phyloP scores from a whole-genome alignment of 2,888 invertebrate genomes.

The Drosophila eohydei region DNA sequence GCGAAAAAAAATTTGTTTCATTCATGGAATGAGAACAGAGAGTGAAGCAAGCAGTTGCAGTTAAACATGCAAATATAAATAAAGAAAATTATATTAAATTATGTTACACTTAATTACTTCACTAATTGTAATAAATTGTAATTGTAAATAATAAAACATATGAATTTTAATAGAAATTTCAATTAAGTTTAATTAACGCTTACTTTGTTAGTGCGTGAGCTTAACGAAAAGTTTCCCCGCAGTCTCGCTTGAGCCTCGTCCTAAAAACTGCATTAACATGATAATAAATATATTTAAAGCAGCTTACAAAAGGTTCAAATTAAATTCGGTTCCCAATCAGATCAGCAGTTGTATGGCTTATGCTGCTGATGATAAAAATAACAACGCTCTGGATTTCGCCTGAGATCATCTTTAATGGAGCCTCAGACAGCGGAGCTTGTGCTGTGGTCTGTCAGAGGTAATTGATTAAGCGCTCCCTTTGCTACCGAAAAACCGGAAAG shows the following conservation, averaged over 20 bases:
- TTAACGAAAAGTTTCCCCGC: too few species aligned
- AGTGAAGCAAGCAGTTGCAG: too few species aligned
- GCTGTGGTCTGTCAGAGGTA: slow-evolving; percentile 31
- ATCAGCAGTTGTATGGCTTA: neutral
- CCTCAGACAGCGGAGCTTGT: slow-evolving; percentile 34
- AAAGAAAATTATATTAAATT: too few species aligned
- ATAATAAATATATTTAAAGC: too few species aligned
- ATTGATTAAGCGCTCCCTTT: slow-evolving; percentile 51
- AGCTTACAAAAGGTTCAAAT: neutral
- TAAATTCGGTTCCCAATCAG: neutral
- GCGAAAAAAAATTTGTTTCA: neutral
- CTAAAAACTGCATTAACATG: too few species aligned
- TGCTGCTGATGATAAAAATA: neutral
- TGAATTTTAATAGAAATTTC: neutral
- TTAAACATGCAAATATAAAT: too few species aligned
- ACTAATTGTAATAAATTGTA: too few species aligned
- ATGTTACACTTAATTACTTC: too few species aligned
- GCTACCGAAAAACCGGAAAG: slow-evolving; percentile 6
- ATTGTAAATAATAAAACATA: too few species aligned
- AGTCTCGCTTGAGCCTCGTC: too few species aligned
- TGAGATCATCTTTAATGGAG: slow-evolving; percentile 24
- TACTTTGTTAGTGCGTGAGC: too few species aligned
- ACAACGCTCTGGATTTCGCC: neutral
- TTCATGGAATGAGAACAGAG: neutral
- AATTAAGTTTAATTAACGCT: too few species aligned